Base-by-base conservation (phyloP, 2,797 vertebrate species). In the Simalia tracyae region DNA sequence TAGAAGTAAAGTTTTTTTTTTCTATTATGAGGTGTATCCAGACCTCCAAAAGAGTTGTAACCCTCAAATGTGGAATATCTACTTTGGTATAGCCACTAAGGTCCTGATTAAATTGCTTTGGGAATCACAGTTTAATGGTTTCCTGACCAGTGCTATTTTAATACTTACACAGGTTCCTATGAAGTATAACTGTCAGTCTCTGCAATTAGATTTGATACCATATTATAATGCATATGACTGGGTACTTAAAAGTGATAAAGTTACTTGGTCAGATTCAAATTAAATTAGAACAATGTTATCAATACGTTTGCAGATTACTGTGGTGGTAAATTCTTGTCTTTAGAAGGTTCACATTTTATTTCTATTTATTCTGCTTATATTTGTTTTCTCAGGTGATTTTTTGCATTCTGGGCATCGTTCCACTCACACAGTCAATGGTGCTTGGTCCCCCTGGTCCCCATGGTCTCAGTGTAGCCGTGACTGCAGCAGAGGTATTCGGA, bases 381-480 rank as follows among this genome's bases (percentile, higher is more conserved):
- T 50, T 8, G 24, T 95, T 97, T 36, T 97, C 17, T 96, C 97
- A 95, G 99, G 98, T 2, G 99, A 99, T 94, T 98, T 99, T 94
- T 97, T 99, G 92, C 98, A 98, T 3, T 98, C 99, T 1, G 99
- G 99, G 24, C 97, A 98, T 84, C 98, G 98, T 91, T 98, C 98
- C 0, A 98, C 98, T 66, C 98, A 99, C 95, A 98, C 98, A 0
- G 97, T 99, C 88, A 99, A 99, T 0, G 99, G 99, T 0, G 99
- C 98, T 50, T 99, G 99, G 99, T 98, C 99, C 0, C 96, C 98
- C 31, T 99, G 99, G 99, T 98, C 98, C 0, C 97, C 99, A 0
- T 99, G 99, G 99, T 98, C 98, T 0, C 99, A 99, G 96, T 99
- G 99, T 96, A 99, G 98, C 92, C 98, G 98, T 9, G 99, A 99